Base-by-base conservation (phyloP, 2,113 vertebrate genomes). In the Thalassoma bifasciatum region DNA sequence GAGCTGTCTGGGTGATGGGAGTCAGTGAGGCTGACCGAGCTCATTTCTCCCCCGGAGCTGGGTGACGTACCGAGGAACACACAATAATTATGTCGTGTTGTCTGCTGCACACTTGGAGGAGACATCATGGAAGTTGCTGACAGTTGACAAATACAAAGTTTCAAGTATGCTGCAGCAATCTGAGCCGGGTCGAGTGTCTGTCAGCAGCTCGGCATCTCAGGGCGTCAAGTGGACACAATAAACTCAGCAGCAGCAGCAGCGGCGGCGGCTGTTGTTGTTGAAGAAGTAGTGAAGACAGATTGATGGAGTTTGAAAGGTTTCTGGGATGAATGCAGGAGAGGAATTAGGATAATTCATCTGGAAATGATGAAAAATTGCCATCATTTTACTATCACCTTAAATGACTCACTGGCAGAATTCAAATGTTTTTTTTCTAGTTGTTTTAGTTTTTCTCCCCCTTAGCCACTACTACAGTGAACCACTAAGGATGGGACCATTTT, bases 1-100 rank as follows among this genome's bases (percentile, higher is more conserved):
- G 16, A 53, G 40, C 37, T 59, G 58, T 63, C 37, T 19, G 38
- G 58, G 49, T 72, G 78, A 78, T 56, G 56, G 68, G 59, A 84
- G 75, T 68, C 66, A 36, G 61, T 69, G 81, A 75, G 53, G 67
- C 76, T 52, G 70, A 77, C 63, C 58, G 14, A 66, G 70, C 52
- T 61, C 5, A 5, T 23, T 23, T 68, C 57, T 75, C 49, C 61
- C 50, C 21, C 2, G 67, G 58, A 83, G 76, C 69, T 46, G 69
- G 78, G 50, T 64, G 81, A 82, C 17, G 37, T 72, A 52, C 47
- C 44, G 10, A 49, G 57, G 51, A 82, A 81, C 73, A 66, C 52
- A 66, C 64, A 56, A 72, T 86, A 79, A 84, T 86, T 64, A 83
- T 44, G 64, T 75, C 70, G 68, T n/a, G n/a, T 42, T 68, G 75